These are phyloP conservation scores for Erebia aethiops DNA, from an alignment of 2,888 invertebrate genomes.

Conservation along the genomic window DNA sequence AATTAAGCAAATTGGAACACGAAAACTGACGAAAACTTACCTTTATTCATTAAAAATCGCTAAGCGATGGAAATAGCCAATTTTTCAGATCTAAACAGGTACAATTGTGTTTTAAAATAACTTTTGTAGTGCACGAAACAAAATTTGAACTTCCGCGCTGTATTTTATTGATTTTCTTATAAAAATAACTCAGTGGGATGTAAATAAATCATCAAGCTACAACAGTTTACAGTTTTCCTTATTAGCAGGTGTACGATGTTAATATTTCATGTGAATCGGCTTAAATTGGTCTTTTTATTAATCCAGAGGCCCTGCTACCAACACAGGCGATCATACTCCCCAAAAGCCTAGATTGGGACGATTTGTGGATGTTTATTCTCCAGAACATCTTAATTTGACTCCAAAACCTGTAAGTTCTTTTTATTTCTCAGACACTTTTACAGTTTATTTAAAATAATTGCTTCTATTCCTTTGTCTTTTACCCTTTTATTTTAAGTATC, in stretches of 20 bases:
- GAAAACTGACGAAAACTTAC: neutral
- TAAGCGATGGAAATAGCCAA: conserved; percentile 54
- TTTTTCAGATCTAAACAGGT: conserved; percentile 57
- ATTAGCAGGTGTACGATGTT: conserved; percentile 32
- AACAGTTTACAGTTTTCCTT: conserved; percentile 58
- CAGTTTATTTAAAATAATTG: neutral
- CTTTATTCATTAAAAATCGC: neutral
- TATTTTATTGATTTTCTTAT: conserved; percentile 79
- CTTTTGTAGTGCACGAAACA: conserved; percentile 30
- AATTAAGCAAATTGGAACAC: conserved; percentile 7
- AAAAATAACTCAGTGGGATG: conserved; percentile 76
- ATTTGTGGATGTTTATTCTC: conserved; percentile 76
- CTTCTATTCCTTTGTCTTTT: neutral
- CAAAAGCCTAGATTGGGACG: conserved; percentile 68
- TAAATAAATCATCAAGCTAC: conserved; percentile 79
- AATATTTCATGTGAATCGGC: conserved; percentile 1
- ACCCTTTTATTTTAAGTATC: neutral
- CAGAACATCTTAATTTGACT: conserved; percentile 76
- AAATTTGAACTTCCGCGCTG: conserved; percentile 78
- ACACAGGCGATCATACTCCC: conserved; percentile 61
- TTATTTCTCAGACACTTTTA: neutral
- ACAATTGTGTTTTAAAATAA: conserved; percentile 39
- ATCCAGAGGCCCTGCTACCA: conserved; percentile 44
- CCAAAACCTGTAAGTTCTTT: conserved; percentile 68
- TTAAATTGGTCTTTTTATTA: conserved; percentile 21